phyloP scores from a whole-genome alignment of 2,797 vertebrate genomes.

The Anolis apletophallus region DNA sequence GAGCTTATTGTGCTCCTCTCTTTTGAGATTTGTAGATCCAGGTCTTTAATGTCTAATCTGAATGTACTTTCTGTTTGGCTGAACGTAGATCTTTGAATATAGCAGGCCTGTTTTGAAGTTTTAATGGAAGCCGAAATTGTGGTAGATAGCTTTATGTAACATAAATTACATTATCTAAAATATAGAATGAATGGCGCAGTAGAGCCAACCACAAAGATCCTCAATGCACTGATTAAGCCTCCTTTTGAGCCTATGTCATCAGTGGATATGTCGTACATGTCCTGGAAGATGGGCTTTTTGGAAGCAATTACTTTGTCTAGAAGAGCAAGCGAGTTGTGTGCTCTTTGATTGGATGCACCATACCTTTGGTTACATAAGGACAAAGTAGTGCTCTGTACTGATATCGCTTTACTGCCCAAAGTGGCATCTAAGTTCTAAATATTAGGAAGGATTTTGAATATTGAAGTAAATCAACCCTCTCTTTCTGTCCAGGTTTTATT shows the following conservation, averaged over 20 bases:
- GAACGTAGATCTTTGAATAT: not conserved
- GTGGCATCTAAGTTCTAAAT: not conserved
- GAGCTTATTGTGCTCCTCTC: not conserved
- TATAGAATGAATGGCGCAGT: slow-evolving; percentile 21
- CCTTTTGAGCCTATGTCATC: too few relatives aligned
- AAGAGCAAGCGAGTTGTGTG: too few relatives aligned
- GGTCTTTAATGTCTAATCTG: not conserved
- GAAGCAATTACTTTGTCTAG: too few relatives aligned
- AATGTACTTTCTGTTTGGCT: slow-evolving; percentile 18
- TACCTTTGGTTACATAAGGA: too few relatives aligned
- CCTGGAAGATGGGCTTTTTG: too few relatives aligned
- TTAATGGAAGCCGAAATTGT: slow-evolving; percentile 1
- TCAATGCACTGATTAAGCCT: too few relatives aligned
- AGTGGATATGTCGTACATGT: too few relatives aligned
- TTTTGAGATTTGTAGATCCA: not conserved
- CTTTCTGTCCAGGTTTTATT: slow-evolving; percentile 78
- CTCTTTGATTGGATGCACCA: too few relatives aligned
- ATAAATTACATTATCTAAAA: not conserved
- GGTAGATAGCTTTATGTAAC: slow-evolving; percentile 25
- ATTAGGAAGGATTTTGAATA: not conserved
- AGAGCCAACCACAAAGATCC: slow-evolving; percentile 7
- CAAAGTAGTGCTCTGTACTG: too few relatives aligned
- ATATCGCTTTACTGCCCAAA: too few relatives aligned
- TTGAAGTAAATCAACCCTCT: not conserved
- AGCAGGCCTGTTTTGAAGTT: slow-evolving; percentile 2